A percentile compares a stretch with the other conserved stretches of the same genome.
Evolutionary conservation across 2,888 invertebrate species (phyloP).

Genomic region (Coleophora flavipennella): DNA sequence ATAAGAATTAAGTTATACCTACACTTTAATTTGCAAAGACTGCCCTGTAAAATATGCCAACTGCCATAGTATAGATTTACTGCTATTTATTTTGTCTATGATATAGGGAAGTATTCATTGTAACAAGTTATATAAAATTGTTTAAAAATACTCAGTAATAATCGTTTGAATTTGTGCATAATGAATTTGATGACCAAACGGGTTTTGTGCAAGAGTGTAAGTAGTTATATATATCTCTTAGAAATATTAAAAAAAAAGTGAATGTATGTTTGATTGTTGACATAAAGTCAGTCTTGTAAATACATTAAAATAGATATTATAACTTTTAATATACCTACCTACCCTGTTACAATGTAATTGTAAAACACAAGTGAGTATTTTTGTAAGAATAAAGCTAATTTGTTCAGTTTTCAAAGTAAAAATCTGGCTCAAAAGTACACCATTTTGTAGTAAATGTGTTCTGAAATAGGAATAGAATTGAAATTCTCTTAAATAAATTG

Average conservation of each 20-base stretch:
- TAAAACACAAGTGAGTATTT: constrained; percentile 33
- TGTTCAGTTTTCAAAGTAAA: too few relatives aligned
- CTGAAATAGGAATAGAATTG: too few relatives aligned
- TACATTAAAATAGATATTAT: constrained; percentile 19
- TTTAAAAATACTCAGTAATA: constrained; percentile 22
- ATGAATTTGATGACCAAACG: constrained; percentile 7
- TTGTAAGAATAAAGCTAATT: constrained; percentile 41
- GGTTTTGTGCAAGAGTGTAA: constrained; percentile 14
- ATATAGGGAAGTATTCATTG: constrained; percentile 16
- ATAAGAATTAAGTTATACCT: constrained; percentile 14
- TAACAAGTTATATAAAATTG: constrained; percentile 16
- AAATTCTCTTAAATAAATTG: too few relatives aligned
- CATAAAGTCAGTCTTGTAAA: constrained; percentile 43
- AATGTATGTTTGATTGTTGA: not conserved
- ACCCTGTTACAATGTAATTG: constrained; percentile 17
- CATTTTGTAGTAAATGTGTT: too few relatives aligned
- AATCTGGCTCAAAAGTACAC: too few relatives aligned
- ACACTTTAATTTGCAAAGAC: constrained; percentile 34
- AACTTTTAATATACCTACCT: too few relatives aligned
- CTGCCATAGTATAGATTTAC: constrained; percentile 56
- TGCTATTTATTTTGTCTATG: constrained; percentile 26
- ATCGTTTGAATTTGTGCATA: constrained; percentile 9
- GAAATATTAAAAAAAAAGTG: not conserved
- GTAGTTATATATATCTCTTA: not conserved
- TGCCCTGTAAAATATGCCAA: constrained; percentile 52